phyloP scores from a whole-genome alignment of 2,888 invertebrate genomes.

The Pristionchus fissidentatus region DNA sequence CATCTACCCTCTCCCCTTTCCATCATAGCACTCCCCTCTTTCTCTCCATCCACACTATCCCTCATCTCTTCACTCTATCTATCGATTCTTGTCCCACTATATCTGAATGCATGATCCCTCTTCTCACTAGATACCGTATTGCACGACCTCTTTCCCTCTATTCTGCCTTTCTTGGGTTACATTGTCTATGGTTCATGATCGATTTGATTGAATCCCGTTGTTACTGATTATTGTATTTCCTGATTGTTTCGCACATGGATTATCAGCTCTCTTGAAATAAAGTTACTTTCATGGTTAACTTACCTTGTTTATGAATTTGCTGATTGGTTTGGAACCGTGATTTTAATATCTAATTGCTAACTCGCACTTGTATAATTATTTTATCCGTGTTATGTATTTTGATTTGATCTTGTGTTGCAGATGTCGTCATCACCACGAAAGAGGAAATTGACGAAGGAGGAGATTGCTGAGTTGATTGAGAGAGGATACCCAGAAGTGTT shows the following conservation, averaged over 20 bases:
- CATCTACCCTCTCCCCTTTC: neutral
- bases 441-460: conserved; percentile 19
- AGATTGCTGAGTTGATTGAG: conserved; percentile 44
- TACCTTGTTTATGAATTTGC: no score
- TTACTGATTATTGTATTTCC: conserved; percentile 32
- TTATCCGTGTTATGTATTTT: neutral
- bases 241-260: neutral
- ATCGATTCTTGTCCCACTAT: neutral
- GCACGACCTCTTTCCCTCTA: neutral
- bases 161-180: conserved; percentile 9
- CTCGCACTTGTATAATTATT: no score
- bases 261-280: conserved; percentile 14
- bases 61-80: neutral
- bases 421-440: conserved; percentile 26
- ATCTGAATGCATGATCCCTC: neutral
- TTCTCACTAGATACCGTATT: conserved; percentile 17
- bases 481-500: conserved; percentile 55
- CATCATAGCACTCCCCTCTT: neutral
- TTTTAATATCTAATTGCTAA: no score
- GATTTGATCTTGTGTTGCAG: neutral
- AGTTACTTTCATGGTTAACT: conserved; percentile 14
- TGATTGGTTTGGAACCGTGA: no score
- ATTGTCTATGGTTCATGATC: neutral
- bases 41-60: neutral
- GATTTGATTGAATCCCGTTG: neutral